Base-by-base conservation (phyloP, 2,888 invertebrate species). In the Polydrusus tereticollis region DNA sequence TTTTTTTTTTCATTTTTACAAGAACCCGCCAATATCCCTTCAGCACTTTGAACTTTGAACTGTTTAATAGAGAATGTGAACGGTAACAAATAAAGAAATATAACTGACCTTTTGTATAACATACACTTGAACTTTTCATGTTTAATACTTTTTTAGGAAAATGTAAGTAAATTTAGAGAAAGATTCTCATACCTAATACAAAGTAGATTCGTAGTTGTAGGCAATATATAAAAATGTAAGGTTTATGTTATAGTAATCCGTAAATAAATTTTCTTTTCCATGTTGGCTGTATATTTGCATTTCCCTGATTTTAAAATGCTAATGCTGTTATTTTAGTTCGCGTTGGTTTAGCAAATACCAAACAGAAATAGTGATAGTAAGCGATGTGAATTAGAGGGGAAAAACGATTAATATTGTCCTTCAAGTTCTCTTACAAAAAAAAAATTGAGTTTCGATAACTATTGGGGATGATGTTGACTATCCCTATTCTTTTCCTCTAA, bases 211-310 rank as follows among this genome's bases (percentile, higher is more conserved):
- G 7, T 55, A 55, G 52, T 10, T 55, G 14, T 55, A 55, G 52
- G 29, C 52, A 29, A 23, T 55, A 55, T 55, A 29, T 29, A 29
- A 14, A 55, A 29, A 10, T 55, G 29, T 55, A 55, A 55, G 52
- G 33, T 29, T 55, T 55, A 55, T 55, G n/a, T 14, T 33, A 66
- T 41, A 58, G 29, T 47, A 7, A 29, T 59, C 58, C 18, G n/a
- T 55, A 26, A 55, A 55, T 55, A 55, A 55, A 55, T 10, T 14
- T 18, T 14, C 3, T 55, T 52, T 55, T 18, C 3, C 41, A 67
- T 59, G 47, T 47, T 41, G 12, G 59, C 67, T 67, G 67, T 67
- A 66, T 66, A 66, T 66, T 64, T 66, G 66, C 66, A 57, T 57
- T n/a, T 52, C 16, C 29, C 14, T 64, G 23, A 47, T 41, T 59